Conservation (phyloP, 2,113 vertebrate species). For the Saguinus midas region DNA sequence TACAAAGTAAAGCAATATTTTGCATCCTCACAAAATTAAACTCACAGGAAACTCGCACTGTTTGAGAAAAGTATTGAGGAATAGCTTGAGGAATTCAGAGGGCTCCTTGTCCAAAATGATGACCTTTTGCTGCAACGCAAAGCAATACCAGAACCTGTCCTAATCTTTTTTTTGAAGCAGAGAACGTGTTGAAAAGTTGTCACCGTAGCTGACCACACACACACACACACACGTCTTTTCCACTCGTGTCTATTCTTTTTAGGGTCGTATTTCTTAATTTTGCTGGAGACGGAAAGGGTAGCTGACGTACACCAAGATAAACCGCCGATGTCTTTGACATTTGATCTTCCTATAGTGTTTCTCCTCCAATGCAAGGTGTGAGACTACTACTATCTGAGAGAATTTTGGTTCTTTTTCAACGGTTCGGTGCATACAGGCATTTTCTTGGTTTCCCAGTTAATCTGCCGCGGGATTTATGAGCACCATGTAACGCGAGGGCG, state of each 20-base stretch:
- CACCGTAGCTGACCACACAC: not conserved
- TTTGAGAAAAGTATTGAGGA: not conserved
- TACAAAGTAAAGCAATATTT: not conserved
- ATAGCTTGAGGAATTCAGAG: not conserved
- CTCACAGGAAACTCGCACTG: not conserved
- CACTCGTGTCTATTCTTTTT: not conserved
- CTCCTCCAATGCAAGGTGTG: not conserved
- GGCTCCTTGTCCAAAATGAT: not conserved
- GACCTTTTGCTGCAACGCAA: not conserved
- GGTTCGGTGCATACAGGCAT: not conserved
- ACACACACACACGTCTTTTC: not conserved
- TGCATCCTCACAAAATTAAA: not conserved
- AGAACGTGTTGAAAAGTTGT: constrained; percentile 15
- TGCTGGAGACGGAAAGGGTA: constrained; percentile 31
- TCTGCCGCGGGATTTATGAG: not conserved
- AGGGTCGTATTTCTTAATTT: not conserved
- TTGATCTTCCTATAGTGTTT: not conserved
- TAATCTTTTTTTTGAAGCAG: not conserved
- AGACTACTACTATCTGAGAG: not conserved
- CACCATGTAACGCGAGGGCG: not conserved
- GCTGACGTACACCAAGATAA: not conserved
- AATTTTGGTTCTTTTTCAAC: not conserved
- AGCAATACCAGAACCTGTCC: not conserved
- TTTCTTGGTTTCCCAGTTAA: not conserved
- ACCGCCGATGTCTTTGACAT: not conserved